Base-by-base conservation (phyloP, 2,797 vertebrate genomes). In the Saxicola maurus region DNA sequence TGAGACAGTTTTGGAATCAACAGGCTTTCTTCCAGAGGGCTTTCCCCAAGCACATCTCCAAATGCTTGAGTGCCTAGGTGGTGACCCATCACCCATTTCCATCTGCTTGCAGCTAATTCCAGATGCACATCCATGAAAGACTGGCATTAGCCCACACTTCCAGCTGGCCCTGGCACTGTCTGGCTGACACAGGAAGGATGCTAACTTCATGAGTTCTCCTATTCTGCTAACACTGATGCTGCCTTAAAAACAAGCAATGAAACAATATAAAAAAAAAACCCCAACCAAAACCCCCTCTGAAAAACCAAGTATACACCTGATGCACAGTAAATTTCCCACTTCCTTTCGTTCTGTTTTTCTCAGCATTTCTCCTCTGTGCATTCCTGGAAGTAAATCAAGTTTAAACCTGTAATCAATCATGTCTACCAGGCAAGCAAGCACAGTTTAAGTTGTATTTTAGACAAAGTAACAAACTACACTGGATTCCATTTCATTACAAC, bases 371-470 rank as follows among this genome's bases (percentile, higher is more conserved):
- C 74, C 19, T 86, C 68, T 80, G 30, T 13, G 13, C 87, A 95
- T 96, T 96, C 94, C 87, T 94, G 49, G 67, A 92, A 91, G 72
- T 92, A 90, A 95, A 91, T 94, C 94, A 95, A 93, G 77, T 79
- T 93, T 81, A 93, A 94, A 95, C 78, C n/a, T 53, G 38, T 46
- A 87, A 94, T 95, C 86, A 89, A 93, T 95, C 92, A 94, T 13
- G 13, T 72, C 88, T 84, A 78, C 62, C 49, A 78, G 48, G 17
- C 25, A 95, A 95, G 82, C 42, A 92, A 89, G 42, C 40, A 83
- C 40, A 86, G 77, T 82, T 94, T 85, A 91, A 77, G 43, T 24
- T 86, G 45, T 62, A 87, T 48, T 64, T 75, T 55, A 90, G 81
- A 69, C 25, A 5, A 69, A 91, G 43, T 71, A 92, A 87, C 68